Base-by-base conservation (phyloP, 1,140 invertebrate species). In the Papilio dardanus region DNA sequence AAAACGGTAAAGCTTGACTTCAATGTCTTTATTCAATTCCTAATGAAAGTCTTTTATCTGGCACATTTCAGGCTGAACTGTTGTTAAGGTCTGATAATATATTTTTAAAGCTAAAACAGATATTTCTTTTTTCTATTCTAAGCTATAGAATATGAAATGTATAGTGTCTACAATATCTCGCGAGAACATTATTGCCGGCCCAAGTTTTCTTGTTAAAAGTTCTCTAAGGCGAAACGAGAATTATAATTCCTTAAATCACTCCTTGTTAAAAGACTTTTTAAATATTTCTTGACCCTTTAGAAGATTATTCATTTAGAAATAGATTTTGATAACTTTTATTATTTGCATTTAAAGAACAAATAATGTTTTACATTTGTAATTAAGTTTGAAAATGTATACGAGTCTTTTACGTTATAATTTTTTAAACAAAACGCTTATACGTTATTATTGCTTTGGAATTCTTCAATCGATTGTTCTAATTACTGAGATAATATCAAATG, bases 181-280 rank as follows among this genome's bases (percentile, higher is more conserved):
- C 69, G 21, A 28, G 68, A 71, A 71, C 69, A 71, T 71, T 71
- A 71, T 71, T 71, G 69, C 69, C 42, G 19, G 30, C 14, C 69
- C 28, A 71, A 71, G 69, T 71, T 71, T 71, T 71, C 69, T 71
- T 71, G 69, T 71, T 71, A 71, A 71, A 71, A 71, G 69, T 71
- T 71, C 19, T 71, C 40, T 54, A 71, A 71, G 69, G 69, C 69
- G 69, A 46, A 71, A 71, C 69, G 42, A 46, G 69, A 71, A 71
- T 71, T 50, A 71, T 71, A 71, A 71, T 71, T 71, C 69, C 40
- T 71, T 50, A 71, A 71, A 71, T 71, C 69, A 71, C 69, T 71
- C 54, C 69, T 54, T 54, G 69, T 71, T 71, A 71, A 71, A 71
- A 71, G 28, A 50, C 69, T 71, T 71, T 71, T 71, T 71, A 71